Evolutionary conservation across 2,888 invertebrate genomes (phyloP), one percentile per base, ranked within the genome.

Genomic region (Chymomyza caudatula): DNA sequence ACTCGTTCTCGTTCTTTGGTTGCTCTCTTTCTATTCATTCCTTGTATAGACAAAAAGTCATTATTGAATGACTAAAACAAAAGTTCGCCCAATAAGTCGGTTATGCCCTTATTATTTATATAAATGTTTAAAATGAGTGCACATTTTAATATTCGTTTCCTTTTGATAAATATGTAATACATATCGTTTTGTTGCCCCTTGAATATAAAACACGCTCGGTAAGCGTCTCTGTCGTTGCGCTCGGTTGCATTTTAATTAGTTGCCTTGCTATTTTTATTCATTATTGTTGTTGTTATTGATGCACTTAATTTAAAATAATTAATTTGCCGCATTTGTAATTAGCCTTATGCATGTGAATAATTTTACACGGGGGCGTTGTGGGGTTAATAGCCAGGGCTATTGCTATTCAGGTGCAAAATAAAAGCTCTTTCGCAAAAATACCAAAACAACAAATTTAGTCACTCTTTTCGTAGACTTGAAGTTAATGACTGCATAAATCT

Each of bases 221-320:
- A 37, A 8, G 29, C 29, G n/a, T n/a, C 20, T n/a, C 29, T 20
- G 59, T 23, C 55, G 73, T 37, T 51, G 60, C 65, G 76, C 79
- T 62, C 63, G 71, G 53, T 54, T 77, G 78, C 78, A 73, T 75
- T 80, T 77, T 80, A 77, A 77, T 77, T 80, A 80, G 76, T 65
- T 60, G 54, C 25, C 54, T 59, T 61, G 53, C 44, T 44, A 43
- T 52, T 60, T 60, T 52, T 52, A 52, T 52, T 47, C 43, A 60
- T 52, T n/a, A n/a, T 53, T 52, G 22, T 52, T 52, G 25, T 22
- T 25, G 25, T 52, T 61, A 29, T 54, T 54, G 53, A 13, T 37
- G 43, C 44, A 43, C 25, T 54, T 51, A 53, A 53, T 53, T 53
- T 65, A 65, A 60, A 65, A 60, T 60, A 60, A 69, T 68, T 68